Evolutionary conservation across 1,140 invertebrate genomes (phyloP).

Genomic region (Trissolcus basalis): DNA sequence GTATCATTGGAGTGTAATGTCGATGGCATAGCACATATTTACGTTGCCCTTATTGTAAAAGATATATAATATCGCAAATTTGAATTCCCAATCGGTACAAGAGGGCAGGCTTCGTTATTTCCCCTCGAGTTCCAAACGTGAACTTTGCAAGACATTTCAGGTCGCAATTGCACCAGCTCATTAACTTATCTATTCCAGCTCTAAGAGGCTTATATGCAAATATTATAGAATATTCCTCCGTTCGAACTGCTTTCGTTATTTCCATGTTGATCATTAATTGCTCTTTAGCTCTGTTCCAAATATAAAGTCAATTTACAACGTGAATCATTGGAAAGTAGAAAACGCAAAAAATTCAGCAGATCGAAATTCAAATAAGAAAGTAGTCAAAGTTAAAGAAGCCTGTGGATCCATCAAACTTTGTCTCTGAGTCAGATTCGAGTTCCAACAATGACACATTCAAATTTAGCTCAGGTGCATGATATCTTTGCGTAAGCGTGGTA

Average conservation of each 20-base stretch:
- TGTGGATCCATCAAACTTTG: not conserved
- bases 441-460: not conserved
- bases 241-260: no score
- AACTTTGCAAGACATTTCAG: slow-evolving; percentile 1
- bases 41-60: not conserved
- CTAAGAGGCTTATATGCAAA: no score
- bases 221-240: no score
- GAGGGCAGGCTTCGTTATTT: not conserved
- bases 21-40: no score
- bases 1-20: no score
- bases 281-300: no score
- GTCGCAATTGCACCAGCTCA: not conserved
- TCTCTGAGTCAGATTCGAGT: not conserved
- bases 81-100: not conserved
- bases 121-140: not conserved
- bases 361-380: not conserved
- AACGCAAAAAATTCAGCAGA: no score
- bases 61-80: not conserved
- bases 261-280: no score
- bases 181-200: not conserved
- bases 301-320: not conserved
- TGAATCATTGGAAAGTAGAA: no score
- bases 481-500: not conserved
- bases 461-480: slow-evolving; percentile 1
- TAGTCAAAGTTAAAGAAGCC: not conserved